phyloP scores from a whole-genome alignment of 1,140 invertebrate species.

The Antheraea pernyi region DNA sequence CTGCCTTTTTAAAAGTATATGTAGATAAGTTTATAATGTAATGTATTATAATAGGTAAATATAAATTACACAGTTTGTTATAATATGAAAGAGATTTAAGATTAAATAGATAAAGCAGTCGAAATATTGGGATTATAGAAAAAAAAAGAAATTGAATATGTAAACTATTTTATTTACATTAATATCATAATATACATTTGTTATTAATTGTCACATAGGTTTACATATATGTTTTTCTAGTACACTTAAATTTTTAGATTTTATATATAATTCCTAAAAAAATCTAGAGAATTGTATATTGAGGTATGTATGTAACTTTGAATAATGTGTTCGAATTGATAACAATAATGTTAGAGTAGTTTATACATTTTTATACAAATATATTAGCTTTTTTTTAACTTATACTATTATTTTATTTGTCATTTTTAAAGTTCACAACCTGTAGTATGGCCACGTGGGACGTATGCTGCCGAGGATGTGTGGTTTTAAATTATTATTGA shows the following conservation, averaged over 20 bases:
- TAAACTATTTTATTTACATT: slow-evolving; percentile 1
- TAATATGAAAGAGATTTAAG: too few relatives aligned
- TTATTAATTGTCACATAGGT: slow-evolving; percentile 1
- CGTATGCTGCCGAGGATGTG: slow-evolving; percentile 81
- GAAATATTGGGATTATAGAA: background rate
- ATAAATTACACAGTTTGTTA: too few relatives aligned
- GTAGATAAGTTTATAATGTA: too few relatives aligned
- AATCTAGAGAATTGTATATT: background rate
- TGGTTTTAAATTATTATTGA: slow-evolving; percentile 78
- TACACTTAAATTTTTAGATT: background rate
- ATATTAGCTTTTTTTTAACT: slow-evolving; percentile 13
- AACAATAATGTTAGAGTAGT: too few relatives aligned
- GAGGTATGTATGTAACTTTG: background rate
- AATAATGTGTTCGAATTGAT: background rate
- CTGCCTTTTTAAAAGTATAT: too few relatives aligned
- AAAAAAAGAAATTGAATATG: background rate
- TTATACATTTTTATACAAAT: slow-evolving; percentile 32
- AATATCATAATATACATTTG: slow-evolving; percentile 18
- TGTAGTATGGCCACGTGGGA: slow-evolving; percentile 79
- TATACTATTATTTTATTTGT: slow-evolving; percentile 21
- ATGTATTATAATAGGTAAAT: too few relatives aligned
- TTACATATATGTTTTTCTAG: background rate
- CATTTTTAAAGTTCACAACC: slow-evolving; percentile 44
- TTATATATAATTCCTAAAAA: background rate
- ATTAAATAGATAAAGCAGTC: too few relatives aligned